Evolutionary conservation across 37 sponge, comb jelly and placozoan genomes (phyloP), one percentile per base, ranked within the genome.

Genomic region (Ephydatia muelleri): DNA sequence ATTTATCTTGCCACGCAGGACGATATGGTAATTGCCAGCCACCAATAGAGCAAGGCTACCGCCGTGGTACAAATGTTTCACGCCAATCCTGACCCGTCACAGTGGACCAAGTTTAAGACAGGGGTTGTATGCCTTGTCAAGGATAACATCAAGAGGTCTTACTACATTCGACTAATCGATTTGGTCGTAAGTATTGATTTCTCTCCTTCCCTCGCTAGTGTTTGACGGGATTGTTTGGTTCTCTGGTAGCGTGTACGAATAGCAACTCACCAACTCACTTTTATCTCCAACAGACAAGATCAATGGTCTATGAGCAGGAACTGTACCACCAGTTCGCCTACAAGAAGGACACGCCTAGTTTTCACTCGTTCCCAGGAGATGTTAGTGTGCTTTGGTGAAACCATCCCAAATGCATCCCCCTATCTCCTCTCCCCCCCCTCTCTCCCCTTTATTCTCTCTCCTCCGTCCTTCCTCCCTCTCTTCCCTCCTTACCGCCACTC

Each of bases 291-390:
- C 87, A 96, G 96, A 78, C 89, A 21, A 90, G 84, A 30, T 69
- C 92, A 0, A 81, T 93, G 22, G 83, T 82, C 21, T 96, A 77
- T 81, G 96, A 96, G 49, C 96, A 98, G 57, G 98, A 98, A 70
- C 48, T 98, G 40, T 98, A 95, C 77, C 73, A 92, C 80, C 94
- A 95, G 80, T 85, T 98, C 37, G 80, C 82, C 48, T 98, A 98
- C 78, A 88, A 84, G 48, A 83, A 79, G 73, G 89, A 94, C 40
- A 74, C 84, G 2, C 85, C 89, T 8, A 88, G 87, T 77, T 98
- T 98, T 78, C 98, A 98, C 67, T 87, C 88, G 26, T 98, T 92
- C 76, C 87, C 98, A 35, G 98, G 98, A 84, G 95, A 97, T 85
- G 97, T 97, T 75, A 93, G 93, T 84, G 43, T 43, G 43, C 6